These are phyloP conservation scores for Pseudochaenichthys georgianus DNA, from an alignment of 2,797 vertebrate species.

Conservation along the genomic window DNA sequence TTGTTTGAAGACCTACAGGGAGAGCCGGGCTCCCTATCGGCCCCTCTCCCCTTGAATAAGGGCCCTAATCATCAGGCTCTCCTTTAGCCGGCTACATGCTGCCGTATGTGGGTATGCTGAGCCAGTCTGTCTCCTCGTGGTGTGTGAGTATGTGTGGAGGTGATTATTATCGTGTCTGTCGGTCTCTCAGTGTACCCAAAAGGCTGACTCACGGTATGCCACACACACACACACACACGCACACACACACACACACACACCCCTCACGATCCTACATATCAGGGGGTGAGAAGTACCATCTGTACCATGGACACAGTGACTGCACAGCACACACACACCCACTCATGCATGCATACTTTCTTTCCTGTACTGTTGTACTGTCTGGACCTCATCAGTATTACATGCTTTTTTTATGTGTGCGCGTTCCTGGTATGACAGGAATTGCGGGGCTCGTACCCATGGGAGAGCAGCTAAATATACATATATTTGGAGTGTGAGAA, in stretches of 20 bases:
- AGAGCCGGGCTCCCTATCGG: slow-evolving; percentile 31
- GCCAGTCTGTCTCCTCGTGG: slow-evolving; percentile 54
- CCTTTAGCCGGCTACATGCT: slow-evolving; percentile 35
- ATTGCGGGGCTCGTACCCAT: slow-evolving; percentile 53
- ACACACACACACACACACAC: slow-evolving; percentile 31
- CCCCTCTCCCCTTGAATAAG: slow-evolving; percentile 35
- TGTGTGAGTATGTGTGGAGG: slow-evolving; percentile 63
- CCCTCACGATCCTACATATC: slow-evolving; percentile 67
- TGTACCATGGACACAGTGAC: slow-evolving; percentile 71
- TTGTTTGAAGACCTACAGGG: slow-evolving; percentile 40
- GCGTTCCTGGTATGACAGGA: slow-evolving; percentile 52
- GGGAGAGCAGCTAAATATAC: slow-evolving; percentile 50
- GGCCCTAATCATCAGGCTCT: slow-evolving; percentile 52
- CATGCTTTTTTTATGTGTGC: slow-evolving; percentile 23
- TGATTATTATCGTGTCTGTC: slow-evolving; percentile 75
- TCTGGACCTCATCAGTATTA: slow-evolving; percentile 47
- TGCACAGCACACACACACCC: slow-evolving; percentile 18
- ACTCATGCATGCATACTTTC: slow-evolving; percentile 27
- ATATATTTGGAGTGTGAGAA: slow-evolving; percentile 73
- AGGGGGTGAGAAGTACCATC: slow-evolving; percentile 69
- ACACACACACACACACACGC: slow-evolving; percentile 43
- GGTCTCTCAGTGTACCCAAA: slow-evolving; percentile 66
- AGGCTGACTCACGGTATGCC: slow-evolving; percentile 78
- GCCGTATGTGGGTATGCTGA: slow-evolving; percentile 63
- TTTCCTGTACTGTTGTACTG: slow-evolving; percentile 16